phyloP scores from a whole-genome alignment of 92 coral and sea anemone genomes.

The Siderastrea radians region DNA sequence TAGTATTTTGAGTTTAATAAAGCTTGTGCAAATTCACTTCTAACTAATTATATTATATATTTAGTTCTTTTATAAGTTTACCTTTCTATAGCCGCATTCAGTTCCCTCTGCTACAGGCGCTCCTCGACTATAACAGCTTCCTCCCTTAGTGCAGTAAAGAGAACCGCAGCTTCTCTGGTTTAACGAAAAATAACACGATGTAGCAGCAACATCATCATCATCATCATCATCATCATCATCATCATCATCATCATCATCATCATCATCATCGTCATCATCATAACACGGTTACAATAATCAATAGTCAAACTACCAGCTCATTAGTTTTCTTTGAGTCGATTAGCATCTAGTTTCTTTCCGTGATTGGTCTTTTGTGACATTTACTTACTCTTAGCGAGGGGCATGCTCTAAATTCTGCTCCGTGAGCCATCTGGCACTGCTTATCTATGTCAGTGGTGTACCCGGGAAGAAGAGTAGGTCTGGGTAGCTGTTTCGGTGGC shows the following conservation, averaged over 20 bases:
- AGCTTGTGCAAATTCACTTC: background rate
- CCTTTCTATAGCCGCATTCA: conserved; percentile 89
- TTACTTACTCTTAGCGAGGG: conserved; percentile 76
- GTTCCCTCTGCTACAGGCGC: conserved; percentile 93
- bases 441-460: conserved; percentile 54
- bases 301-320: background rate
- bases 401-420: conserved; percentile 67
- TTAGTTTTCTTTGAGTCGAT: too few species aligned
- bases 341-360: background rate
- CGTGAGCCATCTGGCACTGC: conserved; percentile 84
- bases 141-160: conserved; percentile 58
- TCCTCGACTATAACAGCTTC: conserved; percentile 62
- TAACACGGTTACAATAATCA: background rate
- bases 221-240: background rate
- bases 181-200: too few species aligned
- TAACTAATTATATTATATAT: background rate
- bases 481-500: conserved; percentile 60
- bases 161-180: conserved; percentile 54
- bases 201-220: too few species aligned
- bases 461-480: conserved; percentile 67
- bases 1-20: background rate
- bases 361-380: background rate
- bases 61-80: background rate
- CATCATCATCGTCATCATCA: conserved; percentile 1
- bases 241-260: background rate